Conservation (phyloP, 2,113 vertebrate species). For the Jaculus jaculus region DNA sequence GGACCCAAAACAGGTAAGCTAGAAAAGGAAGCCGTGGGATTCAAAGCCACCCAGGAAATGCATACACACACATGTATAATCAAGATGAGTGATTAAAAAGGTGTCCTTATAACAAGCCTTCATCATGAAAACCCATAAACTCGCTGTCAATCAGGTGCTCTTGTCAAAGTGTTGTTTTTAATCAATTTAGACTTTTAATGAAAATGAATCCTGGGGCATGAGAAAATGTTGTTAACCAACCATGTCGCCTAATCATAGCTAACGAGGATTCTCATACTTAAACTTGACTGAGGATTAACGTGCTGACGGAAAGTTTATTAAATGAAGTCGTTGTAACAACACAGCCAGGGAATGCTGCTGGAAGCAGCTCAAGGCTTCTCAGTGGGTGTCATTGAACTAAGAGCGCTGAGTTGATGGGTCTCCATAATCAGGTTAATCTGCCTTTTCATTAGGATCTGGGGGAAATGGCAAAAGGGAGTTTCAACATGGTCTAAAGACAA, state of each 20-base stretch:
- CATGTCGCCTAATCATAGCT: slow-evolving; percentile 5
- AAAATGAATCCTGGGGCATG: slow-evolving; percentile 64
- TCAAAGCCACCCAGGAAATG: background rate
- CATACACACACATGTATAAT: background rate
- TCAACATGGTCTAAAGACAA: background rate
- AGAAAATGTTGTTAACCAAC: slow-evolving; percentile 51
- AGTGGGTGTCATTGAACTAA: background rate
- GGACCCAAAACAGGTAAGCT: background rate
- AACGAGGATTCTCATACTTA: slow-evolving; percentile 46
- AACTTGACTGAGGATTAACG: slow-evolving; percentile 49
- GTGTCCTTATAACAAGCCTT: background rate
- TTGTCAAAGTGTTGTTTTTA: background rate
- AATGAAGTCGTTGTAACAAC: slow-evolving; percentile 35
- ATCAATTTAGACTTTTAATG: slow-evolving; percentile 68
- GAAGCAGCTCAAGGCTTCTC: background rate
- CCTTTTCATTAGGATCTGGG: slow-evolving; percentile 21
- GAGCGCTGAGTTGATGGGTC: background rate
- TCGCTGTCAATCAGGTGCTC: background rate
- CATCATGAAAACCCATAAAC: background rate
- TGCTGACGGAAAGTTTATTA: slow-evolving; percentile 50
- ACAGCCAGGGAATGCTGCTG: background rate
- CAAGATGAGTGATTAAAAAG: background rate
- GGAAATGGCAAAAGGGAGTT: slow-evolving; percentile 48
- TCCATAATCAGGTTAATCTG: slow-evolving; percentile 27
- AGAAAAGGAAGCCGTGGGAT: background rate